A percentile compares a stretch with the other conserved stretches of the same genome.
Conservation (phyloP, 2,113 vertebrate genomes). For the Bufo gargarizans region DNA sequence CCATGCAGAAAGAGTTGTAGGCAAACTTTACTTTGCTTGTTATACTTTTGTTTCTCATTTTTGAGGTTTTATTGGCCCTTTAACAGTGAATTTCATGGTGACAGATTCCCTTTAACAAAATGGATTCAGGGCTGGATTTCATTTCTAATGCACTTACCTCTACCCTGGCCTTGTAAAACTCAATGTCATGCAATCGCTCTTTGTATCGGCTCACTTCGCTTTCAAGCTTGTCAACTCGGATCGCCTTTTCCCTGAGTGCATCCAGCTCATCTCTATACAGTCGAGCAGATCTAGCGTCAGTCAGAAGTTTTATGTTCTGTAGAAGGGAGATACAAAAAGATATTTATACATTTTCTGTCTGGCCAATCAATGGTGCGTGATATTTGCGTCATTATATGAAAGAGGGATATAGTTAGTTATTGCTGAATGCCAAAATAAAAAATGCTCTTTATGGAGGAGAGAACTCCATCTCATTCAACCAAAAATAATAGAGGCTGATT, state of each 20-base stretch:
- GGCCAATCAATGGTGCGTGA: not conserved
- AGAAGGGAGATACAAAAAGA: conserved; percentile 47
- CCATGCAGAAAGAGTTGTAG: too few relatives aligned
- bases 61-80: too few relatives aligned
- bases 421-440: not conserved
- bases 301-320: conserved; percentile 91
- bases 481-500: too few relatives aligned
- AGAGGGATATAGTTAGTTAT: not conserved
- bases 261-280: conserved; percentile 97
- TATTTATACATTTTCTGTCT: not conserved
- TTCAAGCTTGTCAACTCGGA: conserved; percentile 96
- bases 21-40: too few relatives aligned
- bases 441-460: not conserved
- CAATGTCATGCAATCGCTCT: conserved; percentile 93
- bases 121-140: not conserved
- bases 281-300: conserved; percentile 90
- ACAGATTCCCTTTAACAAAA: not conserved
- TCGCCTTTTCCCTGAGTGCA: conserved; percentile 89
- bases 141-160: conserved; percentile 77
- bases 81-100: too few relatives aligned
- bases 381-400: not conserved
- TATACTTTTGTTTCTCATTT: too few relatives aligned
- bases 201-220: conserved; percentile 93
- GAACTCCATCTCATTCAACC: too few relatives aligned
- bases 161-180: conserved; percentile 96